phyloP scores from a whole-genome alignment of 2,888 invertebrate species.

The Drosophila vallismaia region DNA sequence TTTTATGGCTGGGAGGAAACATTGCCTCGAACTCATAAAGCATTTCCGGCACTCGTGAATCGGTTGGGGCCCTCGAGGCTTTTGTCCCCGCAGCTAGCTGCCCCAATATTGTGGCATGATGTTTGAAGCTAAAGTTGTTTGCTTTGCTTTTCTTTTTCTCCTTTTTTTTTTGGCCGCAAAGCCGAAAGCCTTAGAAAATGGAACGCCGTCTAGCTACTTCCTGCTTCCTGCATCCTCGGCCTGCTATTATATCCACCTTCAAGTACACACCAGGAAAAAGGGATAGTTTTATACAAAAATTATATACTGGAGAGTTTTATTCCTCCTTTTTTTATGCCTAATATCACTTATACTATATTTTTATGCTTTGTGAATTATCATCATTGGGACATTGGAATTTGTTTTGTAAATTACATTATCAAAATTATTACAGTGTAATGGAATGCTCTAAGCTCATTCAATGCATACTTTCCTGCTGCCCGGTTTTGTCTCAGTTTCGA shows the following conservation, averaged over 20 bases:
- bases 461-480: slow-evolving; percentile 50
- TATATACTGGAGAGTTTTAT: no score
- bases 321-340: no score
- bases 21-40: slow-evolving; percentile 69
- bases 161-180: slow-evolving; percentile 30
- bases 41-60: slow-evolving; percentile 76
- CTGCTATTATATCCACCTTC: slow-evolving; percentile 64
- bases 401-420: not conserved
- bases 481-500: slow-evolving; percentile 52
- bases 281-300: not conserved
- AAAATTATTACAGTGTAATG: slow-evolving; percentile 13
- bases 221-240: slow-evolving; percentile 56
- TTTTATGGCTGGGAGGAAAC: slow-evolving; percentile 69
- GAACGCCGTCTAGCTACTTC: slow-evolving; percentile 60
- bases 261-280: slow-evolving; percentile 20
- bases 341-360: no score
- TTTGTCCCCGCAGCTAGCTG: slow-evolving; percentile 24
- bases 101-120: slow-evolving; percentile 23
- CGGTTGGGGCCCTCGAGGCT: slow-evolving; percentile 45
- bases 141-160: not conserved
- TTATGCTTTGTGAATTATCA: no score
- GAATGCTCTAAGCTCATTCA: slow-evolving; percentile 14
- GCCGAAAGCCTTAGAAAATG: slow-evolving; percentile 65
- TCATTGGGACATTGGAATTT: no score
- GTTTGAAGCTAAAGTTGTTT: slow-evolving; percentile 50